Evolutionary conservation across 92 coral and sea anemone genomes (phyloP), one percentile per base, ranked within the genome.

Genomic region (Actinostola sp.): DNA sequence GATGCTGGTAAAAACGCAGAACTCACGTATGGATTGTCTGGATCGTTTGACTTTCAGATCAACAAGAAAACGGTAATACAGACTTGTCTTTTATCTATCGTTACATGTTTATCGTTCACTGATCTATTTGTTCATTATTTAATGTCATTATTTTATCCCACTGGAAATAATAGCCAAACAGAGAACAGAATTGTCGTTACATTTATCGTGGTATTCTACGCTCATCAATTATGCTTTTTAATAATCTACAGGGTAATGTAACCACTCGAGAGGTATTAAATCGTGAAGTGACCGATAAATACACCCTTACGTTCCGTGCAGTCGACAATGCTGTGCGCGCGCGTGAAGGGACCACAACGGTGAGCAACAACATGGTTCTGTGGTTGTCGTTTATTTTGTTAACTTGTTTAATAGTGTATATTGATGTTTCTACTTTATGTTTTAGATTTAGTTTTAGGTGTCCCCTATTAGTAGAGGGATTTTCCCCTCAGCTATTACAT

Each of bases 1-100:
- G 98, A 94, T 46, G 36, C 57, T 30, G 97, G 97, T 17, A 72
- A 66, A 24, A 94, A 94, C 26, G 97, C 87, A 8, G 31, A 75
- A 50, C 76, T 94, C 16, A 69, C 85, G 0, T 94, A 94, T 67
- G 93, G 88, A 49, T 70, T 94, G 46, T 77, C 82, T 27, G 97
- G 93, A 19, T 75, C 78, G 31, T 75, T 81, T 39, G 74, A 71
- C n/a, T 86, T 86, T 54, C 41, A 70, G 19, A 81, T 91, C 70
- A 77, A 87, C 64, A 52, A 73, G 15, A 63, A 41, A 8, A 81
- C 85, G 63, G 94, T 89, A 75, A 67, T n/a, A n/a, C n/a, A n/a
- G n/a, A n/a, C n/a, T n/a, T n/a, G n/a, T n/a, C n/a, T n/a, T n/a
- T n/a, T n/a, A n/a, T n/a, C n/a, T n/a, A n/a, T n/a, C n/a, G n/a